Base-by-base conservation (phyloP, 2,888 invertebrate species). In the Netelia melanura region DNA sequence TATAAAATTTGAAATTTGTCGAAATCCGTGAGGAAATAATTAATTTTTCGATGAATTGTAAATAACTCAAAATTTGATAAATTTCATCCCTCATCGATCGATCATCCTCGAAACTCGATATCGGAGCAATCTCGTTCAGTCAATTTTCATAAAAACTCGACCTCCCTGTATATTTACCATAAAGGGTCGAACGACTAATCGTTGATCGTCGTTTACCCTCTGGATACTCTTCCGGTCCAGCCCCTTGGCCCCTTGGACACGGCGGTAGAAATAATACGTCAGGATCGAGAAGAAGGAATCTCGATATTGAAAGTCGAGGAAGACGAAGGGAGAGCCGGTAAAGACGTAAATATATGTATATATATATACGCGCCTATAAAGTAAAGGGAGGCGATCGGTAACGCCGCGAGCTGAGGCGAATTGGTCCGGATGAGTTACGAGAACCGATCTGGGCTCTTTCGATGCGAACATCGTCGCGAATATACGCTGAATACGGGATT, bases 401-500 rank as follows among this genome's bases (percentile, higher is more conserved):
- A 14, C 23, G 61, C 54, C 38, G 21, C 48, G 52, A 43, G 61
- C 67, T 54, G 77, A 71, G 6, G 56, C 65, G 82, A 82, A 82
- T 82, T 82, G 82, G 82, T 23, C 58, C 14, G 82, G 87, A 87
- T 87, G 88, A 88, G 87, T 89, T 89, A 89, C 87, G 86, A 74
- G 56, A 75, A 78, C 44, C 77, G 82, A 82, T 82, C 67, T 61
- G 54, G 78, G 30, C 68, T 61, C 58, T 77, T 72, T 85, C 77
- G 86, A 85, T 81, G 85, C 65, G 82, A 86, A 86, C 83, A 75
- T 75, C 84, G 71, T 72, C 83, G 65, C 61, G 77, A 77, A 82
- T 70, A 79, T 86, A 85, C 86, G 89, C 88, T 88, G 89, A 89
- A 89, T 89, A 86, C 86, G 86, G 82, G 84, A 89, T 89, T 89